Conservation (phyloP, 2,888 invertebrate species). For the Cybosia mesomella region DNA sequence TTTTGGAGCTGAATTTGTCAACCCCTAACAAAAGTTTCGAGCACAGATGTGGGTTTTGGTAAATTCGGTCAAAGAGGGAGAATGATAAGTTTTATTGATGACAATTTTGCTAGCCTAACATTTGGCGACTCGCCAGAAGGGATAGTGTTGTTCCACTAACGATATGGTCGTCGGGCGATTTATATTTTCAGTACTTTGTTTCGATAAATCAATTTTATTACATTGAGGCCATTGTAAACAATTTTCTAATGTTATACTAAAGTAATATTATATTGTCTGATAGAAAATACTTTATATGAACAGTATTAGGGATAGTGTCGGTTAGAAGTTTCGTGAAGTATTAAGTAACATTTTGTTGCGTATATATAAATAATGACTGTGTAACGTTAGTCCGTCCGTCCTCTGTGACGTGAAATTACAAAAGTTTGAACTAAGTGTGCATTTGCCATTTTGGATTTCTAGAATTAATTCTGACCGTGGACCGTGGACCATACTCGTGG, state of each 20-base stretch:
- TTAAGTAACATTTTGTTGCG: not conserved
- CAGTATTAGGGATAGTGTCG: not conserved
- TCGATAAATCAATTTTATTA: conserved; percentile 51
- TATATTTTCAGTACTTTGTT: conserved; percentile 50
- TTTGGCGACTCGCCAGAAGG: conserved; percentile 70
- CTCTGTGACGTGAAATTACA: not conserved
- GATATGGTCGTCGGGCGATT: conserved; percentile 57
- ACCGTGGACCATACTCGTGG: too few species aligned
- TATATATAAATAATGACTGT: too few species aligned
- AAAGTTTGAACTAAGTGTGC: not conserved
- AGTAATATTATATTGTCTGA: conserved; percentile 34
- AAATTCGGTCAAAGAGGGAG: conserved; percentile 58
- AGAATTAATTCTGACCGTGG: not conserved
- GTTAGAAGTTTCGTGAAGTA: not conserved
- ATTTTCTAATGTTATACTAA: conserved; percentile 44
- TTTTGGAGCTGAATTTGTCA: conserved; percentile 48
- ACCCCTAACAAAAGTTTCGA: conserved; percentile 46
- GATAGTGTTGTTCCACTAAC: conserved; percentile 66
- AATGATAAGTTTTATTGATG: conserved; percentile 75
- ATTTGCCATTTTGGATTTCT: not conserved
- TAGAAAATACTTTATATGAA: conserved; percentile 10
- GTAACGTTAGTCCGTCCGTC: too few species aligned
- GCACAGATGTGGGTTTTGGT: conserved; percentile 61
- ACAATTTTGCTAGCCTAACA: conserved; percentile 66
- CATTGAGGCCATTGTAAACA: conserved; percentile 43